These are phyloP conservation scores for Halyomorpha halys DNA, from an alignment of 1,140 invertebrate genomes.

Conservation along the genomic window DNA sequence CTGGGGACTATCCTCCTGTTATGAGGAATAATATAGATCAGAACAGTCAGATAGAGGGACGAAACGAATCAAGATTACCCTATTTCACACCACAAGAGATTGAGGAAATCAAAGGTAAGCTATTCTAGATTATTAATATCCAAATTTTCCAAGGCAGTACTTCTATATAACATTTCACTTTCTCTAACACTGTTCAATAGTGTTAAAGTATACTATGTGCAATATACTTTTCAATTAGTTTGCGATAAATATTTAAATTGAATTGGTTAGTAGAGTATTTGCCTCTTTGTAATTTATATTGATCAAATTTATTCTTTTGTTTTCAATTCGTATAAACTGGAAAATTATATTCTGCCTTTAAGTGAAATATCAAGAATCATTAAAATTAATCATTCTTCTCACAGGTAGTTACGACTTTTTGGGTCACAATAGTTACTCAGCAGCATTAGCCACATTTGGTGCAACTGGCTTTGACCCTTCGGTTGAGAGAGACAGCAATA, in stretches of 20 bases:
- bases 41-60: slow-evolving; percentile 44
- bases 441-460: background rate
- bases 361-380: too few species aligned
- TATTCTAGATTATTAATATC: background rate
- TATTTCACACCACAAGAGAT: slow-evolving; percentile 42
- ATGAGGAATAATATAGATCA: slow-evolving; percentile 42
- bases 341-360: too few species aligned
- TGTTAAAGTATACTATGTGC: too few species aligned
- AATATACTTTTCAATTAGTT: too few species aligned
- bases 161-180: background rate
- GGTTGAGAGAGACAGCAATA: slow-evolving; percentile 11
- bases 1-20: slow-evolving; percentile 49
- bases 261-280: too few species aligned
- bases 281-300: too few species aligned
- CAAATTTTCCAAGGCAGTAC: background rate
- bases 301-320: too few species aligned
- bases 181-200: background rate
- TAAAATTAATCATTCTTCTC: too few species aligned
- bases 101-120: slow-evolving; percentile 6
- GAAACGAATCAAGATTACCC: slow-evolving; percentile 41
- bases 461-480: slow-evolving; percentile 2
- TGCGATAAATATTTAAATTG: too few species aligned
- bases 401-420: slow-evolving; percentile 4
- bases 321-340: too few species aligned
- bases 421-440: slow-evolving; percentile 24